Base-by-base conservation (phyloP, 2,888 invertebrate species). In the Carabus problematicus region DNA sequence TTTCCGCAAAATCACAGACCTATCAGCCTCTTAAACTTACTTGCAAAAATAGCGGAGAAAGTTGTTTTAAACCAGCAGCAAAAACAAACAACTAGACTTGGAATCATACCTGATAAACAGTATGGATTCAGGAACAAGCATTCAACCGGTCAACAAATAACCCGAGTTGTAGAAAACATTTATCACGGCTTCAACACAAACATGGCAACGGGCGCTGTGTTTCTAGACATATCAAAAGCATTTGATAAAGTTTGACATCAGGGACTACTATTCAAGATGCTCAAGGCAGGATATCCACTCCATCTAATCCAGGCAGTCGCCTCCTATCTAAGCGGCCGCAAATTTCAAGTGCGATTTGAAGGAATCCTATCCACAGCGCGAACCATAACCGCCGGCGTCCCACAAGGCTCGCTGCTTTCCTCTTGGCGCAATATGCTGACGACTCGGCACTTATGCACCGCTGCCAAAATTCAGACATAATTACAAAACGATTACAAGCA, bases 211-310 rank as follows among this genome's bases (percentile, higher is more conserved):
- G 74, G 73, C 1, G 71, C 76, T 40, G 66, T 76, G 0, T 66
- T 76, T 8, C 69, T 79, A 0, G 76, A 78, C 58, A 71, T 76
- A 3, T 74, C 74, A 41, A 74, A 75, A 63, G 77, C 77, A 1
- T 78, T 79, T 62, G 75, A 77, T 64, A 70, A 73, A 2, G 75
- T 78, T 4, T 77, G 76, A 74, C 76, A 77, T 42, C 52, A 72
- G 2, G 75, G 73, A 0, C 72, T 76, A 1, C 41, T 75, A 9
- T 62, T 61, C 61, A 75, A 74, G 71, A 71, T 77, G 7, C 56
- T 58, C 19, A 58, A 69, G 42, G 59, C 47, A 39, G 63, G 71
- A 16, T 64, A 73, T 54, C 73, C 74, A 56, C 29, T 41, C 12
- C 59, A 74, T 43, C 68, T 71, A 19, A 70, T 75, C 1, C 66